Percentiles rank a stretch among this genome's conserved stretches.
These are phyloP conservation scores for Stichopus chloronotus DNA, from an alignment of 35 echinoderm and acorn worm species.

Conservation along the genomic window DNA sequence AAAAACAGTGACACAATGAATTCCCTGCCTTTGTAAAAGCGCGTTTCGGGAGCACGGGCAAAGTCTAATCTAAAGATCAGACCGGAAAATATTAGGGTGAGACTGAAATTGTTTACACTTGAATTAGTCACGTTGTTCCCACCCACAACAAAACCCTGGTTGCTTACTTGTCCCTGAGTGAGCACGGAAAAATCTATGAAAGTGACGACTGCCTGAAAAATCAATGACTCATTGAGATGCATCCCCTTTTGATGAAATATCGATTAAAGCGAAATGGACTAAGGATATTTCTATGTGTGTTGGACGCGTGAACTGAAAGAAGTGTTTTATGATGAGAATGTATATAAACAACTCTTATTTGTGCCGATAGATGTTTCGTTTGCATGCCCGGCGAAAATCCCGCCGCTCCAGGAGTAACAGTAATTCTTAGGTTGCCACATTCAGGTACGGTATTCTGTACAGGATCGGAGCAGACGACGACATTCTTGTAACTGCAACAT, in stretches of 20 bases:
- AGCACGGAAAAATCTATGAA: neutral
- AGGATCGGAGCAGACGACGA: neutral
- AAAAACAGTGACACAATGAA: too few species aligned
- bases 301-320: neutral
- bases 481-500: neutral
- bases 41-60: too few species aligned
- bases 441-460: neutral
- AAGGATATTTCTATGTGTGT: neutral
- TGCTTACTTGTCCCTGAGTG: neutral
- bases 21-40: too few species aligned
- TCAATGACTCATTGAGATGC: constrained; percentile 25
- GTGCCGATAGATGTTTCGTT: neutral
- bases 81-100: too few species aligned
- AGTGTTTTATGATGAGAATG: neutral
- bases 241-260: constrained; percentile 31
- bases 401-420: neutral
- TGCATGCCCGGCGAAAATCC: neutral
- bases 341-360: neutral
- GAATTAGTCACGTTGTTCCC: neutral
- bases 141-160: neutral
- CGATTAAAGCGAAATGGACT: neutral
- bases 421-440: too few species aligned
- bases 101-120: neutral
- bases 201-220: neutral
- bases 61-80: too few species aligned